phyloP scores from a whole-genome alignment of 1,140 invertebrate species.

The honey bee (Apis mellifera) region DNA sequence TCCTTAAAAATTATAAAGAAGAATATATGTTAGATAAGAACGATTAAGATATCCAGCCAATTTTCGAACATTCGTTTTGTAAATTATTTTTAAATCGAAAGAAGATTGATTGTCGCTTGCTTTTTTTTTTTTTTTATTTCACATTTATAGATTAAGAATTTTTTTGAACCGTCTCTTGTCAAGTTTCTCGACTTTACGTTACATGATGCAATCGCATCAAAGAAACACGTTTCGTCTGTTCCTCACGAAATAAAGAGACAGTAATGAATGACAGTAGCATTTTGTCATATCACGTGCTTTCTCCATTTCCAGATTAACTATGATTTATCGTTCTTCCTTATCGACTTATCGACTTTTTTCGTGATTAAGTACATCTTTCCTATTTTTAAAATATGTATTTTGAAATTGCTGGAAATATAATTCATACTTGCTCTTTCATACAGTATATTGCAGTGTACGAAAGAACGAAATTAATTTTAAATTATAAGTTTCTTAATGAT shows the following conservation, averaged over 20 bases:
- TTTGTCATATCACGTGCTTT: background rate
- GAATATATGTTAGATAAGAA: no score
- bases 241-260: background rate
- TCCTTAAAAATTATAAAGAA: background rate
- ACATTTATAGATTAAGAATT: background rate
- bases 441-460: no score
- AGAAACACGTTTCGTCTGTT: background rate
- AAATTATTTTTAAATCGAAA: background rate
- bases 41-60: rapidly evolving
- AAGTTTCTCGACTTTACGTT: background rate
- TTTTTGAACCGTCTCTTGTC: background rate
- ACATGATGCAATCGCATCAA: background rate
- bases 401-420: no score
- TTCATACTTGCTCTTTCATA: no score
- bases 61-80: background rate
- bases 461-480: no score
- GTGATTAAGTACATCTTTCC: background rate
- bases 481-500: no score
- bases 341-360: background rate
- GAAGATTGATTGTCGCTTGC: background rate
- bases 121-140: background rate
- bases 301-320: background rate
- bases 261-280: background rate
- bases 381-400: background rate
- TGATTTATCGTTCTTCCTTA: background rate